A percentile compares a stretch with the other conserved stretches of the same genome.
Conservation (phyloP, 2,888 invertebrate species). For the Troilus luridus region DNA sequence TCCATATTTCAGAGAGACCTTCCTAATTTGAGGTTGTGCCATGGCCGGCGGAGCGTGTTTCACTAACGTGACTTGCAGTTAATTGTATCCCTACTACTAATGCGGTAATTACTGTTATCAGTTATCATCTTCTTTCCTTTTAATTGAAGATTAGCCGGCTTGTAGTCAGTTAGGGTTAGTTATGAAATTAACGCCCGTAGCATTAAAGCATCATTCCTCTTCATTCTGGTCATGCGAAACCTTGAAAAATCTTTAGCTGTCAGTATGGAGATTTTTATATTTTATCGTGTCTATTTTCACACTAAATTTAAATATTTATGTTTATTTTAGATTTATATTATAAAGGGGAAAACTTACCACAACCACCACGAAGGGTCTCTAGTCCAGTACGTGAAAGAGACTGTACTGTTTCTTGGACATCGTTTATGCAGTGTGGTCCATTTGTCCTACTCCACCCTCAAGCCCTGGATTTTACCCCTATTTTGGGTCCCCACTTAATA, state of each 20-base stretch:
- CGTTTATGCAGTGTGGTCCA: too few species aligned
- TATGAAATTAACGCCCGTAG: constrained; percentile 27
- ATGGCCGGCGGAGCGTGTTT: not conserved
- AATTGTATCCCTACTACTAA: constrained; percentile 29
- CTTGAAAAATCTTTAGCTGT: not conserved
- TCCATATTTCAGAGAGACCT: not conserved
- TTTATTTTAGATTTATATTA: too few species aligned
- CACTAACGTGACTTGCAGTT: constrained; percentile 33
- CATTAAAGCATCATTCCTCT: not conserved
- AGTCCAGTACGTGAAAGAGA: too few species aligned
- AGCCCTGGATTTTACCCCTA: too few species aligned
- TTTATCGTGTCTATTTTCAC: too few species aligned
- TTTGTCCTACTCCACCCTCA: too few species aligned
- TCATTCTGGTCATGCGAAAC: constrained; percentile 15
- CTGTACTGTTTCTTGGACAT: too few species aligned
- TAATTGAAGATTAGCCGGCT: constrained; percentile 40
- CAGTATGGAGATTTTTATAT: not conserved
- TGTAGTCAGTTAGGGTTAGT: constrained; percentile 27
- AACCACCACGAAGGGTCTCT: too few species aligned
- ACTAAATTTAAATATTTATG: too few species aligned
- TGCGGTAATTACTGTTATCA: not conserved
- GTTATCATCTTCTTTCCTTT: constrained; percentile 42
- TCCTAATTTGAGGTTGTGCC: constrained; percentile 1
- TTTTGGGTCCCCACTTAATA: too few species aligned
- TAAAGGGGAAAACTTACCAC: too few species aligned